These are phyloP conservation scores for Smittia aterrima DNA, from an alignment of 2,888 invertebrate genomes.

Conservation along the genomic window DNA sequence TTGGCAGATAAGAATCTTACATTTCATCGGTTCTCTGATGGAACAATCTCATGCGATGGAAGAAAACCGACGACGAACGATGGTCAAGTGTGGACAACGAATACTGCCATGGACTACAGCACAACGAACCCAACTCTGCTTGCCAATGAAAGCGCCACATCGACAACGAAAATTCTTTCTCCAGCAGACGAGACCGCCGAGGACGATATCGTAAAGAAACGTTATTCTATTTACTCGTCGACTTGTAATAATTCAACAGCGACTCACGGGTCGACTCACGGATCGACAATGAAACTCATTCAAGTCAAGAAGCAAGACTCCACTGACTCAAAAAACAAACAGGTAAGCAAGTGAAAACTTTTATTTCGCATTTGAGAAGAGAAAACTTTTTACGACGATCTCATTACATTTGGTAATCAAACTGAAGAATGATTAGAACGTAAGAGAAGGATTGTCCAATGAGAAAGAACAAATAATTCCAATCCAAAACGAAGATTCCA, in stretches of 20 bases:
- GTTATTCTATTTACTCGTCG: slow-evolving; percentile 26
- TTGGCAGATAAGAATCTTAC: slow-evolving; percentile 38
- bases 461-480: background rate
- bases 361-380: background rate
- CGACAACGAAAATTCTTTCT: slow-evolving; percentile 23
- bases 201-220: slow-evolving; percentile 10
- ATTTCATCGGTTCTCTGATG: slow-evolving; percentile 30
- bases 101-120: slow-evolving; percentile 17
- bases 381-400: too few relatives aligned
- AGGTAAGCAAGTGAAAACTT: slow-evolving; percentile 48
- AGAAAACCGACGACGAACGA: background rate
- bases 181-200: background rate
- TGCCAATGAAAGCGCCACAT: slow-evolving; percentile 21
- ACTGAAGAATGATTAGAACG: too few relatives aligned
- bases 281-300: slow-evolving; percentile 34
- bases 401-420: too few relatives aligned
- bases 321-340: slow-evolving; percentile 48
- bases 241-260: slow-evolving; percentile 16
- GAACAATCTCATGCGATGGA: slow-evolving; percentile 15
- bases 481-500: too few relatives aligned
- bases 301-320: slow-evolving; percentile 21
- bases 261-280: background rate
- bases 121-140: slow-evolving; percentile 3
- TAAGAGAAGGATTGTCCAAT: too few relatives aligned
- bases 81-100: slow-evolving; percentile 20